A percentile compares a stretch with the other conserved stretches of the same genome.
phyloP scores from a whole-genome alignment of 2,113 vertebrate species.

The Taurulus bubalis region DNA sequence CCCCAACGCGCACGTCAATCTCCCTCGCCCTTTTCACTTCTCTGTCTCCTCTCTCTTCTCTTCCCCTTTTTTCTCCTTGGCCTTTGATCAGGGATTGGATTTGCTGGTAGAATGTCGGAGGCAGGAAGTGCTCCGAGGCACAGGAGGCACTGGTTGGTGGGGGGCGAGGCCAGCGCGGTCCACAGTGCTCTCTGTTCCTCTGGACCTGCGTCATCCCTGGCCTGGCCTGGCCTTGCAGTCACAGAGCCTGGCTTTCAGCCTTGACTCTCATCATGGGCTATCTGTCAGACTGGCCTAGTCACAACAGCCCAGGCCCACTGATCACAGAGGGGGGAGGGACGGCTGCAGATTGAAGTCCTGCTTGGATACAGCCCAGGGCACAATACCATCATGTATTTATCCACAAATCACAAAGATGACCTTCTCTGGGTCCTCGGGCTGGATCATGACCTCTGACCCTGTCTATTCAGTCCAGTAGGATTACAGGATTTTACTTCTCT shows the following conservation, averaged over 20 bases:
- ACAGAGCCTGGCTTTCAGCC: slow-evolving; percentile 76
- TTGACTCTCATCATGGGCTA: slow-evolving; percentile 68
- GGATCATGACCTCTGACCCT: slow-evolving; percentile 52
- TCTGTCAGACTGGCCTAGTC: slow-evolving; percentile 68
- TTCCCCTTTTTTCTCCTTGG: slow-evolving; percentile 71
- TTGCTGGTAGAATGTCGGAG: slow-evolving; percentile 78
- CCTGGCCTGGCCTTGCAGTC: slow-evolving; percentile 60
- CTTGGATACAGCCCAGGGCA: slow-evolving; percentile 57
- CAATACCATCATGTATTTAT: slow-evolving; percentile 60
- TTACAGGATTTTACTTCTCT: slow-evolving; percentile 31
- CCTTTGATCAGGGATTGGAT: slow-evolving; percentile 83
- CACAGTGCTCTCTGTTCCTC: slow-evolving; percentile 73
- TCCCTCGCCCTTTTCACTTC: slow-evolving; percentile 77
- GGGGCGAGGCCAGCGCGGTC: slow-evolving; percentile 57
- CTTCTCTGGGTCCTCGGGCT: slow-evolving; percentile 49
- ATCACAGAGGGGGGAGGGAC: slow-evolving; percentile 37
- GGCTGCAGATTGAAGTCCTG: slow-evolving; percentile 51
- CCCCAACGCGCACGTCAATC: slow-evolving; percentile 74
- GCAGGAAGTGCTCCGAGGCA: slow-evolving; percentile 79
- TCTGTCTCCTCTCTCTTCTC: slow-evolving; percentile 70
- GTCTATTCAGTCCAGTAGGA: slow-evolving; percentile 29
- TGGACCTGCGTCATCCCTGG: slow-evolving; percentile 72
- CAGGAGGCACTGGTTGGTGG: slow-evolving; percentile 36
- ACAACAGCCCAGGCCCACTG: slow-evolving; percentile 53
- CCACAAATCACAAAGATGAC: slow-evolving; percentile 66